Evolutionary conservation across 2,888 invertebrate species (phyloP).

Genomic region (Thymelicus sylvestris): DNA sequence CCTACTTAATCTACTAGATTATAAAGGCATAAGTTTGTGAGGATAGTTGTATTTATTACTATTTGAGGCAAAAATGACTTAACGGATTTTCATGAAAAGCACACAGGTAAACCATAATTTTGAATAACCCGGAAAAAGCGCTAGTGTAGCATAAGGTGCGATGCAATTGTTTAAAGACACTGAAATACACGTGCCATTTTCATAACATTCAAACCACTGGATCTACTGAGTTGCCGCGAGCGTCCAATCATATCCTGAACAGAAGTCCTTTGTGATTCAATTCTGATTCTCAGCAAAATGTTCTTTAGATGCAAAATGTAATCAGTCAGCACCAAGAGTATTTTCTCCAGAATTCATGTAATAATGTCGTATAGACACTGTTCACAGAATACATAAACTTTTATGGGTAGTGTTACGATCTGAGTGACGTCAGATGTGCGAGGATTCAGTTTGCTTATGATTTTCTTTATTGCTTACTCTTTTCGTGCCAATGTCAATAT

Average conservation of each 20-base stretch:
- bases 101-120: too few relatives aligned
- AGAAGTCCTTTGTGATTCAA: background rate
- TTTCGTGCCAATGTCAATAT: slow-evolving; percentile 3
- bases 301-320: background rate
- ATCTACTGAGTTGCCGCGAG: too few relatives aligned
- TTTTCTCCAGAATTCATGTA: slow-evolving; percentile 3
- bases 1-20: too few relatives aligned
- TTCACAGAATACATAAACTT: slow-evolving; percentile 5
- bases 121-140: too few relatives aligned
- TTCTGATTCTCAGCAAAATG: background rate
- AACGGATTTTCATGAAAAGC: too few relatives aligned
- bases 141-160: too few relatives aligned
- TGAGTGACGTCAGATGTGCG: slow-evolving; percentile 4
- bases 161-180: too few relatives aligned
- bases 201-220: too few relatives aligned
- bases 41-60: too few relatives aligned
- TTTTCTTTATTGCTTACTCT: slow-evolving; percentile 7
- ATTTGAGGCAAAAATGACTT: too few relatives aligned
- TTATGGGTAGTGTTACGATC: slow-evolving; percentile 5
- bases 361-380: background rate
- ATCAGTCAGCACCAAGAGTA: background rate
- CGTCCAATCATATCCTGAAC: background rate
- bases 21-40: too few relatives aligned
- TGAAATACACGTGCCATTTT: too few relatives aligned
- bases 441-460: slow-evolving; percentile 2